Base-by-base conservation (phyloP, 2,113 vertebrate genomes). In the Semnornis frantzii region DNA sequence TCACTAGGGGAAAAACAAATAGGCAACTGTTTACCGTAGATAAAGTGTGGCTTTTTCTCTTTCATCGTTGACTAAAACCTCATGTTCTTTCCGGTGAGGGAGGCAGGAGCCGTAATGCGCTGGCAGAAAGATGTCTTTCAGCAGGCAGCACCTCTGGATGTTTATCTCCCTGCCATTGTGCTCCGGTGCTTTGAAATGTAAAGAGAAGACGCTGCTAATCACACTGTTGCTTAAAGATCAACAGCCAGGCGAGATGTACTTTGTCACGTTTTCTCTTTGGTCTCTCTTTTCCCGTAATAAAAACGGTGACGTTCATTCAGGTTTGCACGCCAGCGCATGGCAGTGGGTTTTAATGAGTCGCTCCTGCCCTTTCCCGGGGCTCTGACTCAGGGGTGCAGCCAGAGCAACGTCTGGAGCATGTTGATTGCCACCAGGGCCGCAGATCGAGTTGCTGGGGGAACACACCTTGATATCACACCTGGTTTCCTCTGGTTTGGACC, bases 211-310 rank as follows among this genome's bases (percentile, higher is more conserved):
- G 66, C 73, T 66, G 81, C 88, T 96, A 93, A 96, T 96, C 92
- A 92, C 83, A 42, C 92, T 85, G 83, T 90, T 95, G 88, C 95
- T 93, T 93, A 91, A 96, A 95, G 94, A 96, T 93, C 94, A 96
- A 88, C 94, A 94, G 96, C 85, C 85, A 60, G 74, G 72, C 52
- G 74, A 92, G 91, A 94, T 95, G 90, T 93, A 94, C 91, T 93
- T 92, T 92, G 92, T 95, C 93, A 95, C 77, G 25, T 90, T 94
- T 77, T 58, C 82, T 91, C 94, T 96, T 94, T 95, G 96, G 91
- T 96, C 85, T 94, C 93, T 33, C 76, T 86, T 72, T 60, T 78
- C 17, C 92, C 9, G 6, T 92, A 96, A 94, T 92, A 92, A 86
- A 94, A 96, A 66, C 12, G n/a, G 74, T 95, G 80, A 92, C 85